Base-by-base conservation (phyloP, 2,113 vertebrate genomes). In the Nyctibius bracteatus region DNA sequence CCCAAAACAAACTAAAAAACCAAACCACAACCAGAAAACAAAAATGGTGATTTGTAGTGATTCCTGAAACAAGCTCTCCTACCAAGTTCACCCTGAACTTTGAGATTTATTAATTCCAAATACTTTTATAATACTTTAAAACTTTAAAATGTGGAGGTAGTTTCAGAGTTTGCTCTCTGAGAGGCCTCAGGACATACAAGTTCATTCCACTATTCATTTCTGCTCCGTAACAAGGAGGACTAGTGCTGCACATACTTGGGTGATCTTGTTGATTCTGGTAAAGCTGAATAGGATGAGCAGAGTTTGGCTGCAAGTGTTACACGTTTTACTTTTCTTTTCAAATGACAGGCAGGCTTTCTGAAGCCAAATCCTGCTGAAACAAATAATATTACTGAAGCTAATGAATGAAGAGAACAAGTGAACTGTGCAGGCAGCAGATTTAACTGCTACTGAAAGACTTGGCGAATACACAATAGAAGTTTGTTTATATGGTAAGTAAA, bases 1-100 rank as follows among this genome's bases (percentile, higher is more conserved):
- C n/a, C n/a, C n/a, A n/a, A n/a, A n/a, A n/a, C n/a, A n/a, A n/a
- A n/a, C n/a, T n/a, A n/a, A n/a, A n/a, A n/a, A n/a, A n/a, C n/a
- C n/a, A n/a, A n/a, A n/a, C n/a, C n/a, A 5, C 46, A 15, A 4
- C 44, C 33, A 47, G 54, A 49, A 94, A 72, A 16, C 4, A 58
- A 73, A 88, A 75, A 8, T 0, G 0, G 7, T 1, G 0, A 35
- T 19, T 80, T 43, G 11, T n/a, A 2, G 5, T 44, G 80, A 10
- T 55, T 81, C 1, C 3, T 88, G 58, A 61, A 62, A 61, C 9
- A 57, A 49, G 35, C 19, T 72, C 16, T 51, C 28, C n/a, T 75
- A 10, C 52, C 1, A 46, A 37, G 6, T 54, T 90, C n/a, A 46
- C 18, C 18, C 15, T 35, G 25, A 86, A 51, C 19, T 66, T 46